Base-by-base conservation (phyloP, 1,140 invertebrate species). In the Monomorium pharaonis region DNA sequence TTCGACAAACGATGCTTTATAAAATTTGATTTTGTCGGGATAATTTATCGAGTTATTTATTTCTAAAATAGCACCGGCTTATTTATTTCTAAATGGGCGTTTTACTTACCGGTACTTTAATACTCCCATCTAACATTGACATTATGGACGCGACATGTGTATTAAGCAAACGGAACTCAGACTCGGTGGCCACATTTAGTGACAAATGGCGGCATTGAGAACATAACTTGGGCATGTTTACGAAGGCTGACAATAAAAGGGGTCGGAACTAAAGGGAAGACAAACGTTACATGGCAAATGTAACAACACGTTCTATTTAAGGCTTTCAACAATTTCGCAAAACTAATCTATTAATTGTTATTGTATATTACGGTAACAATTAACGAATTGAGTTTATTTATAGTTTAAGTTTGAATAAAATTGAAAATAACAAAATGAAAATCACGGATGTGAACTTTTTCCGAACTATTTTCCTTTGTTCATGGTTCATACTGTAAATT, bases 131-230 rank as follows among this genome's bases (percentile, higher is more conserved):
- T 63, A 77, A 47, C 75, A 12, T 63, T 44, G 75, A 77, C 42
- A 33, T 30, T 33, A n/a, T 65, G 58, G 42, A 77, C 58, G 24
- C 24, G 24, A 77, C 30, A 21, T 65, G 6, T 44, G 56, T 77
- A 33, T 77, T 47, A 47, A 77, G 60, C 76, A 78, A 78, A 78
- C 42, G 44, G 14, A 30, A 44, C 37, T 76, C 30, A 21, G 37
- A 67, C 49, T 67, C 42, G 27, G n/a, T 67, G 30, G 24, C 27
- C 44, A 18, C 42, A 49, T 49, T 67, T 65, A 47, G 12, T 77
- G 42, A 77, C 42, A 47, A 65, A 77, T 77, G 75, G 14, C 5
- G 6, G 42, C n/a, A 24, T 7, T 65, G 37, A 49, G 42, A 33
- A 33, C 27, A 27, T 77, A 58, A 21, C 14, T 1, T 42, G 21